Percentiles rank a stretch among this genome's conserved stretches.
Evolutionary conservation across 2,113 vertebrate species (phyloP).

Genomic region (Leiothrix lutea): DNA sequence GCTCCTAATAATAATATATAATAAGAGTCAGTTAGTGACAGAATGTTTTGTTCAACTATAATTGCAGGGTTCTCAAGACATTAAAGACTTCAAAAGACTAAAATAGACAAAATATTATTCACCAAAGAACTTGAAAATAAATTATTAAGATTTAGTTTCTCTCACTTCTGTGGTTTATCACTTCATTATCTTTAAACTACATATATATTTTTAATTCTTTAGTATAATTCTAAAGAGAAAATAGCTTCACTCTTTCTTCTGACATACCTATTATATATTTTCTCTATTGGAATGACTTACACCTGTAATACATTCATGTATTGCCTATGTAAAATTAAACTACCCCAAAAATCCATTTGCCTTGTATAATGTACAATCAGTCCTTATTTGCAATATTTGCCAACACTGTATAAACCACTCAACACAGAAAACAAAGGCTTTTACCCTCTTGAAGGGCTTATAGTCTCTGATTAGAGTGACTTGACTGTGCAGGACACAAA

Average conservation of each 20-base stretch:
- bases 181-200: not conserved
- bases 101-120: not conserved
- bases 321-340: not conserved
- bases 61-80: not conserved
- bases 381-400: not conserved
- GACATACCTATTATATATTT: not conserved
- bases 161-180: not conserved
- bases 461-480: not conserved
- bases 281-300: not conserved
- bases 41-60: not conserved
- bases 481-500: not conserved
- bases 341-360: not conserved
- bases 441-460: not conserved
- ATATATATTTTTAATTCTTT: not conserved
- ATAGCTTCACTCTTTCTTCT: not conserved
- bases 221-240: not conserved
- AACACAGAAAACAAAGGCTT: not conserved
- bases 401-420: not conserved
- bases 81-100: not conserved
- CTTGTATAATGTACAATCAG: not conserved
- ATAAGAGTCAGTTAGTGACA: not conserved
- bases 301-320: not conserved
- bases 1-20: not conserved
- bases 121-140: not conserved
- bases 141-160: not conserved